phyloP scores from a whole-genome alignment of 2,888 invertebrate genomes.

The Eudemis profundana region DNA sequence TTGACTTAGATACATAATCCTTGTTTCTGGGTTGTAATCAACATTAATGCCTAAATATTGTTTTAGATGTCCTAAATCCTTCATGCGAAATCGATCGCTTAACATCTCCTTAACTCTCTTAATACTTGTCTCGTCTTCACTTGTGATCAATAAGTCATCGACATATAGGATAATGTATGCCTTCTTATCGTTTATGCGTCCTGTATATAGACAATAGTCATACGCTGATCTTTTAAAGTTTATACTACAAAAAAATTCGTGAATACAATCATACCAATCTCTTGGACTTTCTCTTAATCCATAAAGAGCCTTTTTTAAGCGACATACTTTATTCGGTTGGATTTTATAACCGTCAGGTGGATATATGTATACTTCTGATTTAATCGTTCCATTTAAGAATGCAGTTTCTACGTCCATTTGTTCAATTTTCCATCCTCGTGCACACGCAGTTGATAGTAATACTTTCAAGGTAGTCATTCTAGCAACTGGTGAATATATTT shows the following conservation, averaged over 20 bases:
- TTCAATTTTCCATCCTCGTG: no score
- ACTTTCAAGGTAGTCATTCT: no score
- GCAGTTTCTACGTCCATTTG: no score
- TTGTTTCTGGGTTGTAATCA: no score
- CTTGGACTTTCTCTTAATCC: slow-evolving; percentile 41
- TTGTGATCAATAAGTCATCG: slow-evolving; percentile 24
- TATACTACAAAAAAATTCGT: slow-evolving; percentile 7
- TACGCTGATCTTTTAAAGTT: slow-evolving; percentile 23
- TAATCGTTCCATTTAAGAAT: slow-evolving; percentile 40
- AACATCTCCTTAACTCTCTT: slow-evolving; percentile 20
- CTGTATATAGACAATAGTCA: slow-evolving; percentile 31
- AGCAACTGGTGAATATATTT: no score
- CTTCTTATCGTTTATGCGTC: slow-evolving; percentile 7
- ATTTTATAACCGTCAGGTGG: slow-evolving; percentile 34
- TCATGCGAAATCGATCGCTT: slow-evolving; percentile 33
- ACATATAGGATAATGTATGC: slow-evolving; percentile 34
- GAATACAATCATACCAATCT: slow-evolving; percentile 43
- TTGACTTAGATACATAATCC: no score
- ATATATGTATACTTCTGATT: slow-evolving; percentile 43
- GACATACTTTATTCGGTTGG: slow-evolving; percentile 34
- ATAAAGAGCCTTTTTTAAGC: slow-evolving; percentile 39
- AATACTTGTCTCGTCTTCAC: slow-evolving; percentile 15
- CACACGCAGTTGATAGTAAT: no score
- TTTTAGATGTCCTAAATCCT: slow-evolving; percentile 35
- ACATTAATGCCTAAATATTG: slow-evolving; percentile 36